Conservation (phyloP, 2,113 vertebrate genomes). For the Mesoclemmys tuberculata region DNA sequence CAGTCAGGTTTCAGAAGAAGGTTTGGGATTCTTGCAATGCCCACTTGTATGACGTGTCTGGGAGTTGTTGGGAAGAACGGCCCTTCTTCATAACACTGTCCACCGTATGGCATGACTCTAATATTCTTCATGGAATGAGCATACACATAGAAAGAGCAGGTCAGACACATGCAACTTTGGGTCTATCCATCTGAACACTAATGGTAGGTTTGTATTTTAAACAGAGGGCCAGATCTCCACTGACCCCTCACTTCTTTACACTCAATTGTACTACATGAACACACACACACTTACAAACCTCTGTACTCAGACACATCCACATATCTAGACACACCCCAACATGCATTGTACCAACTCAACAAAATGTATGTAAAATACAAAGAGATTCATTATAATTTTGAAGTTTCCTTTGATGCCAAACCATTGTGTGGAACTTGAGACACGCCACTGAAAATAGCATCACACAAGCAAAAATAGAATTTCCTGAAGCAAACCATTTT, state of each 20-base stretch:
- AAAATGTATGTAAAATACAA: not conserved
- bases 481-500: conserved; percentile 81
- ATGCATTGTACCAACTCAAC: not conserved
- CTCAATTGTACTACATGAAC: rapidly evolving
- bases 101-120: conserved; percentile 82
- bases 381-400: rapidly evolving
- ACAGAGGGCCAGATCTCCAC: not conserved
- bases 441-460: not conserved
- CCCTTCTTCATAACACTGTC: conserved; percentile 84
- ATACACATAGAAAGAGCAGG: not conserved
- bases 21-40: conserved; percentile 77
- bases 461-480: rapidly evolving
- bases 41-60: conserved; percentile 82
- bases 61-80: conserved; percentile 85
- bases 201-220: not conserved
- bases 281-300: rapidly evolving
- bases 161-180: not conserved
- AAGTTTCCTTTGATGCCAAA: not conserved
- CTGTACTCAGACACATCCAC: not conserved
- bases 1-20: conserved; percentile 83
- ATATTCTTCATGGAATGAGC: conserved; percentile 79
- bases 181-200: rapidly evolving
- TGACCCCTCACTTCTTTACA: not conserved
- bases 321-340: not conserved
- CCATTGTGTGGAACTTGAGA: rapidly evolving